Evolutionary conservation across 2,113 vertebrate species (phyloP).

Genomic region (Epinephelus fuscoguttatus): DNA sequence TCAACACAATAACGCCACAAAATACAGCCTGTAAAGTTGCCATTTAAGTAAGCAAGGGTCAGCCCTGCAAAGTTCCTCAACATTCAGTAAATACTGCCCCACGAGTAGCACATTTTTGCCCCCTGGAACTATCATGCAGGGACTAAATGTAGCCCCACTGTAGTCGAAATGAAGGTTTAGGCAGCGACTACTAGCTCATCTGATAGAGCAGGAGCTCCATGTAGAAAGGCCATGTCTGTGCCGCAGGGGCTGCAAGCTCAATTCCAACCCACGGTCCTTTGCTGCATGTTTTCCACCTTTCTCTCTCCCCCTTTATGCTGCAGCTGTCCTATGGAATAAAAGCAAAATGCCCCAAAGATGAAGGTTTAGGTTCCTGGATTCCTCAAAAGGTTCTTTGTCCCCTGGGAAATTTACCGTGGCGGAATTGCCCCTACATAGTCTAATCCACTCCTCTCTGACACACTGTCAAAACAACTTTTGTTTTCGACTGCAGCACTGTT

Average conservation of each 20-base stretch:
- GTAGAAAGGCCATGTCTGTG: too few species aligned
- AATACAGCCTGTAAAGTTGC: not conserved
- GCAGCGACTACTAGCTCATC: not conserved
- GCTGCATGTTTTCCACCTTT: too few species aligned
- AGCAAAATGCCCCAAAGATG: not conserved
- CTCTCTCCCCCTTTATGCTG: too few species aligned
- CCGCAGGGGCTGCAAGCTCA: too few species aligned
- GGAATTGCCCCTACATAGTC: not conserved
- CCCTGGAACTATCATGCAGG: not conserved
- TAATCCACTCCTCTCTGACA: not conserved
- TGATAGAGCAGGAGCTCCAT: too few species aligned
- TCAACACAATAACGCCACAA: not conserved
- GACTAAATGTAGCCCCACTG: not conserved
- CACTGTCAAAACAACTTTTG: not conserved
- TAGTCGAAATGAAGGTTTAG: too few species aligned
- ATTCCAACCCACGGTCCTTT: too few species aligned
- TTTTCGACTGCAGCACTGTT: not conserved
- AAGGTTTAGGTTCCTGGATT: not conserved
- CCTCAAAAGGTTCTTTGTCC: not conserved
- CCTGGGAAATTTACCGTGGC: not conserved
- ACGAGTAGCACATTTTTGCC: not conserved
- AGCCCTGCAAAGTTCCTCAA: not conserved
- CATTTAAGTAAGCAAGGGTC: not conserved
- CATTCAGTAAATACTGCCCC: not conserved
- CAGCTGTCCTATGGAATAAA: too few species aligned